phyloP scores from a whole-genome alignment of 1,140 invertebrate species.

The Nixonia krombeini region DNA sequence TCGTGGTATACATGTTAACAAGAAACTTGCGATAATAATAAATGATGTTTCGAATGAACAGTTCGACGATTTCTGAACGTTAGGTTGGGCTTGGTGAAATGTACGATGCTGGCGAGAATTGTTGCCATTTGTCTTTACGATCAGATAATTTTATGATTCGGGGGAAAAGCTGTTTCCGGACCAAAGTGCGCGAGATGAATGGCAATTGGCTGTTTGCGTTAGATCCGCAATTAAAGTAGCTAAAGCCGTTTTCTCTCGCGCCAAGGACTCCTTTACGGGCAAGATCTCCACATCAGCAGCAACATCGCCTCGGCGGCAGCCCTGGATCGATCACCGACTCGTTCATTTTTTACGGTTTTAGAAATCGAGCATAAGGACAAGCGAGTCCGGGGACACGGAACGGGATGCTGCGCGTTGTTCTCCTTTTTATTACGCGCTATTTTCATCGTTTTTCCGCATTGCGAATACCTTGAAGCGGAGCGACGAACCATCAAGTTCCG shows the following conservation, averaged over 20 bases:
- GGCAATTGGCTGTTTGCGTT: not conserved
- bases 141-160: constrained; percentile 28
- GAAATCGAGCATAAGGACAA: constrained; percentile 67
- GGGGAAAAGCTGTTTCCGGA: constrained; percentile 32
- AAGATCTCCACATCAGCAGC: not conserved
- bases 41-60: not conserved
- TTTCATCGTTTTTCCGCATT: constrained; percentile 27
- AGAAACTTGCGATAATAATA: no score
- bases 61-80: constrained; percentile 18
- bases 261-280: constrained; percentile 47
- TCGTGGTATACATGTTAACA: no score
- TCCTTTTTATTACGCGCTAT: constrained; percentile 20
- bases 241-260: constrained; percentile 52
- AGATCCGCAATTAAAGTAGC: constrained; percentile 11
- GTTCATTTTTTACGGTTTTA: constrained; percentile 56
- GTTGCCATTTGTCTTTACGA: constrained; percentile 11
- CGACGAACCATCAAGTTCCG: constrained; percentile 54
- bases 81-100: constrained; percentile 33
- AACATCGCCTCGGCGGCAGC: constrained; percentile 34
- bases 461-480: constrained; percentile 42
- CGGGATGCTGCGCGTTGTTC: constrained; percentile 21
- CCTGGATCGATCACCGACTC: constrained; percentile 51
- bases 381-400: constrained; percentile 42
- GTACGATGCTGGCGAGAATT: no score
- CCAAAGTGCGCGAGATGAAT: constrained; percentile 19